Base-by-base conservation (phyloP, 2,113 vertebrate genomes). In the Calyptommatus sinebrachiatus region DNA sequence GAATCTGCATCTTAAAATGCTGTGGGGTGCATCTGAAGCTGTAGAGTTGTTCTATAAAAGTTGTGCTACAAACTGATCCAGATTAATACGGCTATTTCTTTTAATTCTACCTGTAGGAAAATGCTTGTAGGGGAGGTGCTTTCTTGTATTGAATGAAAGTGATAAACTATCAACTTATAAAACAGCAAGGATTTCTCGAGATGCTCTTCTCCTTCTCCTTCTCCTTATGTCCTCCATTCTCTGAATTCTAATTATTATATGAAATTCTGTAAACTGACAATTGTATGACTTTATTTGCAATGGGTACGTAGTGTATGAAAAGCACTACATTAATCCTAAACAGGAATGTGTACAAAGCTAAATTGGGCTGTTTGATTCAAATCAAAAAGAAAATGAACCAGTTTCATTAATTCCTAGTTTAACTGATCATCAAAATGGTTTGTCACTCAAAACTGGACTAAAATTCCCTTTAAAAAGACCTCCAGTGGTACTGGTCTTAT, bases 281-380 rank as follows among this genome's bases (percentile, higher is more conserved):
- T n/a, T 70, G 31, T 26, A 26, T 31, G 41, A 28, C 16, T 78
- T 78, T n/a, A 31, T 69, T 68, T 70, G 50, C 67, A 77, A 77
- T 67, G 75, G 63, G 50, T 67, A 45, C 31, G 45, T 53, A 76
- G 62, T 76, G 63, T 10, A 5, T 62, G n/a, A 24, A 76, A 26
- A 76, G 63, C 28, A 67, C 10, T 29, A 67, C 9, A 5, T n/a
- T 20, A 67, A 2, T 67, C 62, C 75, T 63, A 77, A 77, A 48
- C 10, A 48, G 46, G 46, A 10, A 48, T 10, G 46, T 48, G 46
- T 10, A 48, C 46, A 48, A 48, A 48, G 6, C 46, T 48, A 48
- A 48, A 48, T 48, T 48, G 46, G 46, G 46, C 46, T 7, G 46
- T 48, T 48, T 48, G 46, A 10, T 48, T 6, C 6, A 48, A 48